phyloP scores from a whole-genome alignment of 2,888 invertebrate genomes.

The Himalopsyche kuldschensis region DNA sequence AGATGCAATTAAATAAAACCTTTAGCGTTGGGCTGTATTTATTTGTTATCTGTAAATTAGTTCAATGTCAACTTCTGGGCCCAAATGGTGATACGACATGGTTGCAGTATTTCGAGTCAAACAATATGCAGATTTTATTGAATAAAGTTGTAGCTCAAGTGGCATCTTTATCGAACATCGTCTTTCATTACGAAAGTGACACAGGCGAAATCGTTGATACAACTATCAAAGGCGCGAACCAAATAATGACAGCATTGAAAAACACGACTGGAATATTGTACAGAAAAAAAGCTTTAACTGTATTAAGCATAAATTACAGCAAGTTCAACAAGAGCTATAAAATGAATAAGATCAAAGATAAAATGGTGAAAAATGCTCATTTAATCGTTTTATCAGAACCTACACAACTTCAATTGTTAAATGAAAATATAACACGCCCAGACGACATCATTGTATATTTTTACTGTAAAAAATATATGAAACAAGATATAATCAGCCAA shows the following conservation, averaged over 20 bases:
- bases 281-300: background rate
- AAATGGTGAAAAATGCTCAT: background rate
- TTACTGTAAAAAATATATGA: background rate
- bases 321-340: background rate
- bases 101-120: background rate
- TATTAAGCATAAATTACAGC: background rate
- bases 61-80: too few species aligned
- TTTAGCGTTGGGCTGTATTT: too few species aligned
- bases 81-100: background rate
- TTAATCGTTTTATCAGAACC: background rate
- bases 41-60: too few species aligned
- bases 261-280: background rate
- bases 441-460: background rate
- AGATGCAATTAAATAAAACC: too few species aligned
- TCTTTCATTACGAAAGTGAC: conserved; percentile 10
- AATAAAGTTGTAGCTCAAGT: background rate
- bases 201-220: background rate
- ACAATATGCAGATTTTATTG: background rate
- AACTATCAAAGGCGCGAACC: background rate
- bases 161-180: background rate
- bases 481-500: background rate
- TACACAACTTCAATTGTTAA: background rate
- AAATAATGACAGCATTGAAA: background rate
- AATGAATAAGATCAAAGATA: background rate
- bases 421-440: background rate